phyloP scores from a whole-genome alignment of 2,888 invertebrate species.

The Anthoptus insignis region DNA sequence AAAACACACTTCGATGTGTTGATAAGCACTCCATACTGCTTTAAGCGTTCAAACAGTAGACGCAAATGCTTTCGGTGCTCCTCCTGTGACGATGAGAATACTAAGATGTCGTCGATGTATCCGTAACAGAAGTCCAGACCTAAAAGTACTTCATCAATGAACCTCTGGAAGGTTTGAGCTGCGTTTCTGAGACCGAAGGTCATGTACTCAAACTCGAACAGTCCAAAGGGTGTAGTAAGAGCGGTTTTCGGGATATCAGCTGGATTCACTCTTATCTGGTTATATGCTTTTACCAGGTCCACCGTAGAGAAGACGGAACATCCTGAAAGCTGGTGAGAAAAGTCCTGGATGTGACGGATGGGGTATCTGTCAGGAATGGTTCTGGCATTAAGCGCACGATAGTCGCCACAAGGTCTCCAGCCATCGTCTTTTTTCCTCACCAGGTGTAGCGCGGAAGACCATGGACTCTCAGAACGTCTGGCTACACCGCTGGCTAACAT shows the following conservation, averaged over 20 bases:
- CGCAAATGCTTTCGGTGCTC: constrained; percentile 18
- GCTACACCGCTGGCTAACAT: constrained; percentile 35
- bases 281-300: background rate
- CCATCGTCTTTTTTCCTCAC: background rate
- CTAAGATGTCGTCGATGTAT: background rate
- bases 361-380: background rate
- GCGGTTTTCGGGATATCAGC: background rate
- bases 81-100: background rate
- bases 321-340: background rate
- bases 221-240: background rate
- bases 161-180: constrained; percentile 61
- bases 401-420: background rate
- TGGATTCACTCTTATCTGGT: background rate
- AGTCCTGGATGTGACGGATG: background rate
- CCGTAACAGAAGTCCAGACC: background rate
- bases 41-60: constrained; percentile 26
- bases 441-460: constrained; percentile 40
- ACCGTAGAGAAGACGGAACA: background rate
- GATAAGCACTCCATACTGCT: constrained; percentile 34
- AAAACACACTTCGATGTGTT: constrained; percentile 39
- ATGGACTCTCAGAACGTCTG: constrained; percentile 34
- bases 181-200: constrained; percentile 64
- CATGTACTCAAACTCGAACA: constrained; percentile 45
- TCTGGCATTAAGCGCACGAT: background rate
- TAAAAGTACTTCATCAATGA: constrained; percentile 44